Evolutionary conservation across 2,888 invertebrate genomes (phyloP), one percentile per base, ranked within the genome.

Genomic region (Erpobdella octoculata): DNA sequence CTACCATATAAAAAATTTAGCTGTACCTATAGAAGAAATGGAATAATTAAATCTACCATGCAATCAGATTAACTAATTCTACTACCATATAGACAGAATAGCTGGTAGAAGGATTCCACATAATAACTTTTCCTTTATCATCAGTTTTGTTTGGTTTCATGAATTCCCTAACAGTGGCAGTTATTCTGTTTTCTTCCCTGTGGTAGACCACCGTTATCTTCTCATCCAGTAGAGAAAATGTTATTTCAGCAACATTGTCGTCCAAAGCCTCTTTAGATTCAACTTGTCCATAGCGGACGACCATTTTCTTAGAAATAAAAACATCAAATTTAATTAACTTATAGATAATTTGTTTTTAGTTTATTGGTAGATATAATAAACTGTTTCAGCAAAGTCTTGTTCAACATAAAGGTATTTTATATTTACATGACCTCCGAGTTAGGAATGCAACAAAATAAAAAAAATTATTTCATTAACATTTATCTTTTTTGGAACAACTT

Each of bases 201-300:
- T 84, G 83, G 74, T 83, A 83, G 0, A 79, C 80, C 8, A 83
- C 73, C 37, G 79, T 79, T 48, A 83, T 80, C 72, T 80, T 80
- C 68, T 83, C 81, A 71, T 82, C 82, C 6, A 79, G 75, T 25
- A 81, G 76, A 33, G 78, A 66, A 75, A 79, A 84, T 18, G 81
- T 75, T 21, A 81, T 73, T 74, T 83, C 82, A n/a, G 78, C 77
- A 36, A 83, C 78, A 72, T 84, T 82, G 36, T 80, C 79, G 75
- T 81, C 80, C 82, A 36, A 76, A 75, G 70, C 78, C 78, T 21
- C 74, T 73, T 12, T 74, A 72, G 73, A 82, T 81, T 15, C 81
- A 74, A 58, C 80, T 77, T 15, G 25, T 41, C 48, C 15, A 18
- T 68, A 68, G 21, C 48, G 36, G 25, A 68, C 46, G 18, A 68